A percentile compares a stretch with the other conserved stretches of the same genome.
These are phyloP conservation scores for Priocnemis perturbator DNA, from an alignment of 2,888 invertebrate species.

Conservation along the genomic window DNA sequence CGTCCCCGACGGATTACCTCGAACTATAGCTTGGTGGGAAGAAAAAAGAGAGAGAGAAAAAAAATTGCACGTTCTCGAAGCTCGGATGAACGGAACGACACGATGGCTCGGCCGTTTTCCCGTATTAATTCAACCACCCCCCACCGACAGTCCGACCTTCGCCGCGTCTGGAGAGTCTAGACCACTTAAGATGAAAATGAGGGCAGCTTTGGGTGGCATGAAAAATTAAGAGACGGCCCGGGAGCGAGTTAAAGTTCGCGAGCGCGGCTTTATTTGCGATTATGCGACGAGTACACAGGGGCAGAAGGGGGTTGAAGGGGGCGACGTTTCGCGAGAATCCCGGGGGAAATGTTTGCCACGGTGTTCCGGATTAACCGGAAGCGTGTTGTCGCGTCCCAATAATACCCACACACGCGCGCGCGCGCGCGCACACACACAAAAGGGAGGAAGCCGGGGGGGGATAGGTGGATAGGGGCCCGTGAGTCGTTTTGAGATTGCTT, in stretches of 20 bases:
- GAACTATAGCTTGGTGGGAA: no score
- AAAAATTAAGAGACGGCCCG: constrained; percentile 27
- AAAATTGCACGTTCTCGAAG: no score
- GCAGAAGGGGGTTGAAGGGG: constrained; percentile 4
- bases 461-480: constrained; percentile 4
- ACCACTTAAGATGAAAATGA: constrained; percentile 27
- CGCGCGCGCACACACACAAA: neutral
- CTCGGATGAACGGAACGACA: no score
- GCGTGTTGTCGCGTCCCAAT: constrained; percentile 19
- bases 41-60: no score
- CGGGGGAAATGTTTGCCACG: constrained; percentile 19
- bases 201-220: constrained; percentile 19
- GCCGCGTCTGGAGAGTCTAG: constrained; percentile 12
- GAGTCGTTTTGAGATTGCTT: neutral
- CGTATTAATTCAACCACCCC: constrained; percentile 27
- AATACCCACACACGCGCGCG: neutral
- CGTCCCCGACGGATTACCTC: no score
- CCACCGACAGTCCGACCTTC: no score
- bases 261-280: constrained; percentile 28
- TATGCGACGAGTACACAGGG: constrained; percentile 5
- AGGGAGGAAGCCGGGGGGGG: constrained; percentile 14
- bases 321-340: constrained; percentile 3
- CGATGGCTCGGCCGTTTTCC: neutral
- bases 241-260: constrained; percentile 14
- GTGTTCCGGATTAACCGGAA: constrained; percentile 37